These are phyloP conservation scores for Chrysolina americana DNA, from an alignment of 2,888 invertebrate species.

Conservation along the genomic window DNA sequence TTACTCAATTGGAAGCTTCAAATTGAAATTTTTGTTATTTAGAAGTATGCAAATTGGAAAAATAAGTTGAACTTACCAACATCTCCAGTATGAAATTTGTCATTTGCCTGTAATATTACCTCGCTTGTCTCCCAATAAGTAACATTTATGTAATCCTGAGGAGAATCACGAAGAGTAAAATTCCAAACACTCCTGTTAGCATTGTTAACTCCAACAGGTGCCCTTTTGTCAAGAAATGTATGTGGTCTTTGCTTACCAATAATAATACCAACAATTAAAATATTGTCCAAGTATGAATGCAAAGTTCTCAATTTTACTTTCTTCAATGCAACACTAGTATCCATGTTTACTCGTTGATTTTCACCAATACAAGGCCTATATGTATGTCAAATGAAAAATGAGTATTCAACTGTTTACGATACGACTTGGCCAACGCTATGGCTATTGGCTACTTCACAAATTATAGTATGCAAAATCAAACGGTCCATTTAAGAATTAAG, in stretches of 20 bases:
- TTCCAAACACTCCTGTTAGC: conserved; percentile 81
- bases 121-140: conserved; percentile 82
- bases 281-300: conserved; percentile 60
- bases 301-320: conserved; percentile 61
- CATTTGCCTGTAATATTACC: conserved; percentile 75
- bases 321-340: conserved; percentile 55
- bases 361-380: no score
- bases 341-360: conserved; percentile 37
- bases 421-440: no score
- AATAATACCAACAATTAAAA: conserved; percentile 73
- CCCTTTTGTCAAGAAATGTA: conserved; percentile 71
- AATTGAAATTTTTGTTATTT: not conserved
- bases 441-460: no score
- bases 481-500: no score
- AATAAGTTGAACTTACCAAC: conserved; percentile 72
- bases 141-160: conserved; percentile 80
- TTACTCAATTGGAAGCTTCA: not conserved
- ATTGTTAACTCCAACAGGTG: conserved; percentile 73
- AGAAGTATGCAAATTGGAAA: not conserved
- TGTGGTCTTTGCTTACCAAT: conserved; percentile 78
- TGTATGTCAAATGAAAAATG: no score
- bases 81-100: conserved; percentile 79
- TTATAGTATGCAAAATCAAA: no score
- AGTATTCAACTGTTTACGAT: no score
- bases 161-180: conserved; percentile 83